These are phyloP conservation scores for Paraescarpia echinospica DNA, from an alignment of 1,140 invertebrate genomes.

Conservation along the genomic window DNA sequence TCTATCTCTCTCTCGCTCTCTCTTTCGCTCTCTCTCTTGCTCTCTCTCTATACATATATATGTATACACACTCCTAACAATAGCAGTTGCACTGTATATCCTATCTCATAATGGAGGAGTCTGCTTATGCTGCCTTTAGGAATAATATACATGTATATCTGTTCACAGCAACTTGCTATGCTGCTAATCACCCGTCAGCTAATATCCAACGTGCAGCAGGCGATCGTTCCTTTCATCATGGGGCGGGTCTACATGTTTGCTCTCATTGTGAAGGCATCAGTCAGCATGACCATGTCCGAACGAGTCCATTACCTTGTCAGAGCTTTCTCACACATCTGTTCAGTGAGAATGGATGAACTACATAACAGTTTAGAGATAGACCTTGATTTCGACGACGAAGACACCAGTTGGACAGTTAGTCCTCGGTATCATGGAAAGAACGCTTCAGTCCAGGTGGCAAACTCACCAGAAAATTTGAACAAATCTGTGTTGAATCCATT, in stretches of 20 bases:
- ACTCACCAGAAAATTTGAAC: too few species aligned
- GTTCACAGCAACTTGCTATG: slow-evolving; percentile 85
- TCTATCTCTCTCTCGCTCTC: too few species aligned
- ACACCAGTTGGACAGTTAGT: neutral
- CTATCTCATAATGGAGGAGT: too few species aligned
- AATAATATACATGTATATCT: too few species aligned
- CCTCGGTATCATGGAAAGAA: too few species aligned
- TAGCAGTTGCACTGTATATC: too few species aligned
- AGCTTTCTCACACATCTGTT: neutral
- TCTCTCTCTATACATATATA: too few species aligned
- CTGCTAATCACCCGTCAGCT: slow-evolving; percentile 90
- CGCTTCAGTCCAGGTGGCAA: too few species aligned
- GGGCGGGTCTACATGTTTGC: slow-evolving; percentile 53
- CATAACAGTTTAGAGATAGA: neutral
- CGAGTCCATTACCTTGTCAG: neutral
- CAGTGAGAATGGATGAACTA: neutral
- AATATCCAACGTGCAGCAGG: slow-evolving; percentile 90
- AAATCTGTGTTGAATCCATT: too few species aligned
- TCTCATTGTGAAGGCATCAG: neutral
- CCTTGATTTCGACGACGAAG: neutral
- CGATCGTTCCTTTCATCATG: slow-evolving; percentile 79
- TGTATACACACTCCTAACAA: too few species aligned
- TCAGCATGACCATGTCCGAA: neutral
- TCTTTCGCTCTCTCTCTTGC: too few species aligned
- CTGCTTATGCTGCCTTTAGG: too few species aligned